A percentile compares a stretch with the other conserved stretches of the same genome.
Evolutionary conservation across 2,113 vertebrate species (phyloP).

Genomic region (Felis chaus): DNA sequence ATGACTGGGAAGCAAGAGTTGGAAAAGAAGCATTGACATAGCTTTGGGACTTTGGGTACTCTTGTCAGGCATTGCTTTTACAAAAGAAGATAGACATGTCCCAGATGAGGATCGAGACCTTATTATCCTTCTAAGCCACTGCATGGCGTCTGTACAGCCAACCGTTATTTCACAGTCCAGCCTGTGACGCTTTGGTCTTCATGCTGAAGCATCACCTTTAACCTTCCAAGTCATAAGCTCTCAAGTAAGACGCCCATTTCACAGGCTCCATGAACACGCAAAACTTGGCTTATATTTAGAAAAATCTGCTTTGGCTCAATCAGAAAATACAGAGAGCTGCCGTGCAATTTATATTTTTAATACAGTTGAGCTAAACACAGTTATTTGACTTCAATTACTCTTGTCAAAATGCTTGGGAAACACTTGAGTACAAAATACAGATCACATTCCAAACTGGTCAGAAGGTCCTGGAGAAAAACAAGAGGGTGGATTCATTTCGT

Average conservation of each 20-base stretch:
- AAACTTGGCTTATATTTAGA: not conserved
- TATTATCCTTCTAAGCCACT: not conserved
- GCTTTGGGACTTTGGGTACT: too few relatives aligned
- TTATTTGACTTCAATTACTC: not conserved
- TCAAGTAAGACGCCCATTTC: not conserved
- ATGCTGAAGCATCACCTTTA: not conserved
- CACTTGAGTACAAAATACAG: not conserved
- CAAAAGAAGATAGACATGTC: not conserved
- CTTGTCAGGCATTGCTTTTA: not conserved
- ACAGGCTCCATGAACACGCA: not conserved
- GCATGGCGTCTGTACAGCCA: fast-evolving
- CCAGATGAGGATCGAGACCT: not conserved
- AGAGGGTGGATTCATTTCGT: not conserved
- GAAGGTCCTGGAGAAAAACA: not conserved
- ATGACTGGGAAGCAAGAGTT: not conserved
- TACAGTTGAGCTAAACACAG: not conserved
- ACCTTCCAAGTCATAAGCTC: not conserved
- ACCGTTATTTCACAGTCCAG: not conserved
- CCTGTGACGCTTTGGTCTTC: not conserved
- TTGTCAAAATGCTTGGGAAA: not conserved
- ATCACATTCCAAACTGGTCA: not conserved
- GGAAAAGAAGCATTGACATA: not conserved
- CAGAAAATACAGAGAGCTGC: not conserved
- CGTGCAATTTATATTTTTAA: not conserved
- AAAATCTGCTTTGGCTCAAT: not conserved